These are phyloP conservation scores for Danio tinwini DNA, from an alignment of 2,797 vertebrate species.

Conservation along the genomic window DNA sequence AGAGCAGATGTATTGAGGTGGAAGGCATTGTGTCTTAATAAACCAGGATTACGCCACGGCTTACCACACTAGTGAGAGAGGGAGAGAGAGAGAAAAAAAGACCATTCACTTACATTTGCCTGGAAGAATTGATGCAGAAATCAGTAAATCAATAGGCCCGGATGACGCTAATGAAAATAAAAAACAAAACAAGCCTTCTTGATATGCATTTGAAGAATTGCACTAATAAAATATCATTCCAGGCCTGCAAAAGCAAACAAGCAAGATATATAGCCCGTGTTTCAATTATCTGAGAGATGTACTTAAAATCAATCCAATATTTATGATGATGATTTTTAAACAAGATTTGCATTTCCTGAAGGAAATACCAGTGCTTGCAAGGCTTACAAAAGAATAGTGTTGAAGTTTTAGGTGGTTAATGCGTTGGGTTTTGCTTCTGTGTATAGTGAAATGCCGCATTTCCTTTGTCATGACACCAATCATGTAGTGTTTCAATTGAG, in stretches of 20 bases:
- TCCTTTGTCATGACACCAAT: neutral
- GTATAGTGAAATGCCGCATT: neutral
- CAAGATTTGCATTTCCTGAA: conserved; percentile 31
- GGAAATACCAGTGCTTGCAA: conserved; percentile 18
- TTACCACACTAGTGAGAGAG: neutral
- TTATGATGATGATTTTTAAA: conserved; percentile 42
- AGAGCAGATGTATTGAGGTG: conserved; percentile 29
- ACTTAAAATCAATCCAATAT: conserved; percentile 36
- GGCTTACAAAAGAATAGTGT: neutral
- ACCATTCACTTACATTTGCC: conserved; percentile 21
- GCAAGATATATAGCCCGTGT: conserved; percentile 31
- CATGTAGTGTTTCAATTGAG: neutral
- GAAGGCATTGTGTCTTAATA: conserved; percentile 35
- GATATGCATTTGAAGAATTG: conserved; percentile 35
- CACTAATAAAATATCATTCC: conserved; percentile 29
- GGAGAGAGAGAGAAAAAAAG: neutral
- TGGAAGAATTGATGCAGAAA: conserved; percentile 19
- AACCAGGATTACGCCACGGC: conserved; percentile 21
- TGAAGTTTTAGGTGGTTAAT: conserved; percentile 17
- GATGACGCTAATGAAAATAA: conserved; percentile 42
- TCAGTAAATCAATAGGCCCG: conserved; percentile 35
- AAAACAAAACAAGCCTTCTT: conserved; percentile 32
- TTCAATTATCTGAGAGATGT: conserved; percentile 39
- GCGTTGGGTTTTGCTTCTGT: neutral
- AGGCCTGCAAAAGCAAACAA: conserved; percentile 21